Conservation (phyloP, 2,888 invertebrate species). For the Andrena camellia region DNA sequence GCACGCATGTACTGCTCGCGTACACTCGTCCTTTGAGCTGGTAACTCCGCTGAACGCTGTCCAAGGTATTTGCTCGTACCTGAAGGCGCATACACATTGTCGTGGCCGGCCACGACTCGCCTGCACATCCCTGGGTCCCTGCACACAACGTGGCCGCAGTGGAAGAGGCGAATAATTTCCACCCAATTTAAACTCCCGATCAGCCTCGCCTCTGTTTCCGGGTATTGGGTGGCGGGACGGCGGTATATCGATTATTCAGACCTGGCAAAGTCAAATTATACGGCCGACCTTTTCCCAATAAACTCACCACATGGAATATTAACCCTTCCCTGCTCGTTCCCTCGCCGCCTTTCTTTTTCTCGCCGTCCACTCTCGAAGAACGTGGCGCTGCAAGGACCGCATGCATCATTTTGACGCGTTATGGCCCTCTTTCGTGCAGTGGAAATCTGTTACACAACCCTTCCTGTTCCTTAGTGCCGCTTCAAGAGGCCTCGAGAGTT, state of each 20-base stretch:
- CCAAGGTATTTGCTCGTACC: slow-evolving; percentile 58
- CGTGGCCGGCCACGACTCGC: slow-evolving; percentile 40
- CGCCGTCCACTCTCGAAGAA: slow-evolving; percentile 23
- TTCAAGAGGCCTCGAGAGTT: slow-evolving; percentile 19
- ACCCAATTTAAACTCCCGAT: slow-evolving; percentile 81
- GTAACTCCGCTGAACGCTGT: slow-evolving; percentile 46
- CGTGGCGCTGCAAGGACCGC: slow-evolving; percentile 36
- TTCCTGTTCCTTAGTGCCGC: slow-evolving; percentile 32
- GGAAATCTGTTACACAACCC: slow-evolving; percentile 52
- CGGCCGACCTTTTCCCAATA: slow-evolving; percentile 72
- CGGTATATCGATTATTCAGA: slow-evolving; percentile 81
- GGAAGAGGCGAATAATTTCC: slow-evolving; percentile 78
- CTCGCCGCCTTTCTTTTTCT: not conserved
- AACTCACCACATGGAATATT: slow-evolving; percentile 71
- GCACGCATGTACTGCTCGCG: slow-evolving; percentile 23
- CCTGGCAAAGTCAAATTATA: slow-evolving; percentile 79
- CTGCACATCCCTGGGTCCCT: slow-evolving; percentile 4
- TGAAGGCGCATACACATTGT: slow-evolving; percentile 58
- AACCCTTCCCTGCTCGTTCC: slow-evolving; percentile 46
- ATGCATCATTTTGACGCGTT: slow-evolving; percentile 58
- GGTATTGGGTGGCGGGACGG: slow-evolving; percentile 57
- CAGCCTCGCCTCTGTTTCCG: slow-evolving; percentile 80
- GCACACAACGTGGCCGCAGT: slow-evolving; percentile 8
- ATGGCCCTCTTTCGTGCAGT: slow-evolving; percentile 52
- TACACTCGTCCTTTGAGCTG: slow-evolving; percentile 42